Evolutionary conservation across 2,113 vertebrate species (phyloP).

Genomic region (Trinectes maculatus): DNA sequence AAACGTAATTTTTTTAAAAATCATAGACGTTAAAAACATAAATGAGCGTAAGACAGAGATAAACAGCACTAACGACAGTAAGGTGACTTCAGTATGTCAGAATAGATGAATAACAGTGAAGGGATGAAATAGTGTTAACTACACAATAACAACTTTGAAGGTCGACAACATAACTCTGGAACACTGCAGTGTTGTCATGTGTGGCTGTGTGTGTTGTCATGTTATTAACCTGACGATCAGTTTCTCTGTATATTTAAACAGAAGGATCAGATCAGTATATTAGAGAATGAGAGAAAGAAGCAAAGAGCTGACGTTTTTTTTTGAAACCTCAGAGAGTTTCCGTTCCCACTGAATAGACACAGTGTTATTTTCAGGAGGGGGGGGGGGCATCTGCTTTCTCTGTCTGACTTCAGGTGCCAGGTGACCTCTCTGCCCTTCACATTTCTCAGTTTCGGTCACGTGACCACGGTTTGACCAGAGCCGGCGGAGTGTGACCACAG

Average conservation of each 20-base stretch:
- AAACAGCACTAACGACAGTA: too few species aligned
- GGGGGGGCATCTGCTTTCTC: constrained; percentile 25
- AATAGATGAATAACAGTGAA: neutral
- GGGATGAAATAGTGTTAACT: neutral
- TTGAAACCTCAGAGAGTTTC: constrained; percentile 27
- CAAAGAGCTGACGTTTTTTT: constrained; percentile 6
- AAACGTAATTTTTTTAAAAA: too few species aligned
- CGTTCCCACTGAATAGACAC: constrained; percentile 55
- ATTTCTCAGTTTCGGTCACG: constrained; percentile 81
- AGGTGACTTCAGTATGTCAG: neutral
- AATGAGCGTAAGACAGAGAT: too few species aligned
- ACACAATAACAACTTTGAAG: neutral
- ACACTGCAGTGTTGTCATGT: too few species aligned
- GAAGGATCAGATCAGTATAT: too few species aligned
- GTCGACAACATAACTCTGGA: too few species aligned
- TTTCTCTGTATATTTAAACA: too few species aligned
- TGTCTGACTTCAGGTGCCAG: constrained; percentile 66
- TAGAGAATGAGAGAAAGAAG: neutral
- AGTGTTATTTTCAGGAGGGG: constrained; percentile 28
- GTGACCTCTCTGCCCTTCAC: constrained; percentile 64
- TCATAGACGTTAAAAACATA: too few species aligned
- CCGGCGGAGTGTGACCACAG: constrained; percentile 45
- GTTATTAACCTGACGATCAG: too few species aligned
- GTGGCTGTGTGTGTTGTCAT: too few species aligned
- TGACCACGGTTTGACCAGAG: constrained; percentile 66